phyloP scores from a whole-genome alignment of 1,140 invertebrate genomes.

The Tetramorium simillimum region DNA sequence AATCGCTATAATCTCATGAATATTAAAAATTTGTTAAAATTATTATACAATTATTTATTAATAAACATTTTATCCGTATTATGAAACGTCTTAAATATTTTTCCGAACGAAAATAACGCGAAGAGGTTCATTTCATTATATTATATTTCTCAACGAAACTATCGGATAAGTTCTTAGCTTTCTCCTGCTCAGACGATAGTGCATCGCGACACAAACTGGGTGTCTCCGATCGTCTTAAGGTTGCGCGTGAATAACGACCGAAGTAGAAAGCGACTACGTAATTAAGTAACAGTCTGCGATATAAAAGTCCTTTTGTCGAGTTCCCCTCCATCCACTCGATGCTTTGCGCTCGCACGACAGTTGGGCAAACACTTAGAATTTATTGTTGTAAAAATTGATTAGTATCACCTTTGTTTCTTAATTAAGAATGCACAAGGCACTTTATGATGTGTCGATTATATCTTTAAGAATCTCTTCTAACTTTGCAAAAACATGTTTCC shows the following conservation, averaged over 20 bases:
- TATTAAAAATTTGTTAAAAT: background rate
- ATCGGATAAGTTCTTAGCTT: conserved; percentile 37
- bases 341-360: background rate
- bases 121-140: background rate
- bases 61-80: background rate
- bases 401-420: background rate
- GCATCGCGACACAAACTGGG: conserved; percentile 33
- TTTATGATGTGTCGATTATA: background rate
- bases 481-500: background rate
- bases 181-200: conserved; percentile 23
- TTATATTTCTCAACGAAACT: conserved; percentile 1
- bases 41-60: background rate
- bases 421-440: background rate
- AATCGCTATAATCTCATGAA: background rate
- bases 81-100: background rate
- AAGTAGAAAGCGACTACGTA: conserved; percentile 55
- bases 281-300: conserved; percentile 43
- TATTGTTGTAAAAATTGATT: background rate
- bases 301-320: conserved; percentile 24
- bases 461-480: background rate
- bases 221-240: conserved; percentile 54
- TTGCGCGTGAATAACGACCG: conserved; percentile 51
- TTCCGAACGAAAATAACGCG: background rate
- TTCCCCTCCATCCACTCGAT: background rate
- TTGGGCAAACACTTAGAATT: background rate